Evolutionary conservation across 1,140 invertebrate species (phyloP), one percentile per base, ranked within the genome.

Genomic region (Drosophila pectinifera): DNA sequence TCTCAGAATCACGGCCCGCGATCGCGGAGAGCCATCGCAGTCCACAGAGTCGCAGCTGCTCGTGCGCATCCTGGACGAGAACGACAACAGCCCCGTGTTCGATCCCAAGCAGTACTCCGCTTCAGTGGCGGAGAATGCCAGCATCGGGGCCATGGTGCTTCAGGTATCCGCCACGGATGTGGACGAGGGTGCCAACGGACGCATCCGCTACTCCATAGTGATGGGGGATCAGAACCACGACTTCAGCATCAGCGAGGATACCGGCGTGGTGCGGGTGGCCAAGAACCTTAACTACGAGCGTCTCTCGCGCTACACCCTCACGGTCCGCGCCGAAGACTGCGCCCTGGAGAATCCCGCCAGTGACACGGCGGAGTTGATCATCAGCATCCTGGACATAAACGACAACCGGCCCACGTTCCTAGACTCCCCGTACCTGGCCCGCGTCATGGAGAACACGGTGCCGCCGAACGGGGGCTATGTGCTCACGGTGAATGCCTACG

Each of bases 41-140:
- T 94, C 95, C 0, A 95, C 96, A 1, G 94, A 94, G 42, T 94
- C 95, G 5, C 94, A 94, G 46, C 93, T 99, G 20, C 93, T 93
- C 8, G 95, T 99, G 6, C 93, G 94, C 51, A 95, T 99, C 31
- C 93, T 97, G 24, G 98, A 99, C 91, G 96, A 97, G 91, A 99
- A 99, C 92, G 98, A 99, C 92, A 98, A 99, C 92, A 96, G 95
- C 67, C 98, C 98, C 0, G 94, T 96, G 6, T 99, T 99, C 93
- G 95, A 97, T 91, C 96, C 96, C 0, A 95, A 95, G 78, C 95
- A 97, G 78, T 99, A 99, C 89, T 96, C 95, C 38, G 95, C 96
- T 2, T 96, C 95, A 0, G 95, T 99, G 8, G 95, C 96, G 2
- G 98, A 99, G 93, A 98, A 99, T 93, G 96, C 97, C n/a, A 96